Evolutionary conservation across 2,797 vertebrate genomes (phyloP).

Genomic region (Ptychadena robeensis): DNA sequence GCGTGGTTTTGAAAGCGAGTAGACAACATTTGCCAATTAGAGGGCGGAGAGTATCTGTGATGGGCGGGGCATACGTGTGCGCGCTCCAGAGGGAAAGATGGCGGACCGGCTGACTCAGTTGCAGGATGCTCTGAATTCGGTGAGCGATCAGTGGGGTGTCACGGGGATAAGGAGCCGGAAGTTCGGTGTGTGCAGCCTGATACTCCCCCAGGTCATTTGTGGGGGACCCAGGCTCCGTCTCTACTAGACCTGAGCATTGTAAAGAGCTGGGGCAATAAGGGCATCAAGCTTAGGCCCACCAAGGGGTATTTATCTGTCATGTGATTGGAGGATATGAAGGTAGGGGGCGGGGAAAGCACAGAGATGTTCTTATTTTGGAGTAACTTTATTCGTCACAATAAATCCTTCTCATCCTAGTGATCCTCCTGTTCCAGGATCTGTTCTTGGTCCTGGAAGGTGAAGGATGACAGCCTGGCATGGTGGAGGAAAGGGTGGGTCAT

Average conservation of each 20-base stretch:
- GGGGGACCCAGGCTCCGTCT: too few relatives aligned
- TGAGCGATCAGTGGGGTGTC: constrained; percentile 68
- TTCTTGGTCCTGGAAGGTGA: too few relatives aligned
- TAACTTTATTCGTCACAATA: too few relatives aligned
- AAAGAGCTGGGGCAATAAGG: not conserved
- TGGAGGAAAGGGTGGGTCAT: too few relatives aligned
- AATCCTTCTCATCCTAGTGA: too few relatives aligned
- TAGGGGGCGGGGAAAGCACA: too few relatives aligned
- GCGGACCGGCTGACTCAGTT: constrained; percentile 93
- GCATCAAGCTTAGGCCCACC: too few relatives aligned
- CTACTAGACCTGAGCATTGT: not conserved
- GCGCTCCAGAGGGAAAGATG: constrained; percentile 73
- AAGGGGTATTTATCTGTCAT: too few relatives aligned
- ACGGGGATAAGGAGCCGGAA: not conserved
- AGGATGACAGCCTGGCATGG: too few relatives aligned
- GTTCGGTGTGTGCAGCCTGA: not conserved
- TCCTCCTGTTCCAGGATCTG: too few relatives aligned
- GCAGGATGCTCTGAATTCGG: constrained; percentile 95
- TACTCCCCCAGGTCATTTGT: not conserved
- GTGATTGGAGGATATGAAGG: too few relatives aligned
- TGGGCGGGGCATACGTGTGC: accelerated
- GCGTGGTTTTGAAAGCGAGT: not conserved
- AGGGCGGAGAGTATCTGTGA: not conserved
- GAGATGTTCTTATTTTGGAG: too few relatives aligned
- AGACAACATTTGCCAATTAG: not conserved